Evolutionary conservation across 2,797 vertebrate genomes (phyloP), one percentile per base, ranked within the genome.

Genomic region (Malurus leucopterus): DNA sequence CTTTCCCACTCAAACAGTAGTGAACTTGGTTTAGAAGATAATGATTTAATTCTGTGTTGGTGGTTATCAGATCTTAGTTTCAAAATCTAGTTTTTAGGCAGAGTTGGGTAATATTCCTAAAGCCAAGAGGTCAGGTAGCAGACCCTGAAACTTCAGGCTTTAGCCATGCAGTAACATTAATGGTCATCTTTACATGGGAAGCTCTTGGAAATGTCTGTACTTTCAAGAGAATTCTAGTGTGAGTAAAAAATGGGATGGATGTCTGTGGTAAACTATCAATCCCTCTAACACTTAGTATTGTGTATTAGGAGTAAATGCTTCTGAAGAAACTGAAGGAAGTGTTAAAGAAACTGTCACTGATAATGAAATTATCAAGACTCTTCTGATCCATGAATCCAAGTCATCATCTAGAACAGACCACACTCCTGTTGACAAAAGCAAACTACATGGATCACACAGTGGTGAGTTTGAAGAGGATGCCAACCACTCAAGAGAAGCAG

Each of bases 291-390:
- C 13, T 38, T n/a, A 4, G 13, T 51, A 15, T 49, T 75, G 21
- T 84, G 7, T 67, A 36, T 43, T 67, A 95, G 93, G 63, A 84
- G 24, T 69, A 71, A 89, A 51, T 38, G 19, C 53, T 82, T 75
- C 67, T 51, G 75, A 90, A 70, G 62, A 75, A 84, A 67, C 38
- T 5, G 74, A 93, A 51, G 83, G 83, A 90, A 86, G 32, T 26
- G 11, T 57, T 61, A 74, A 91, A 74, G 91, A 87, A 75, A 80
- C 41, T 12, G 23, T 50, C 44, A n/a, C 32, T 1, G 57, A 93
- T 29, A 90, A 89, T 18, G 96, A 97, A 92, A 93, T 97, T n/a
- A 89, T 96, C n/a, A 92, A 85, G 81, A 96, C 91, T 51, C 96
- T 97, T 46, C 84, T 97, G 46, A 94, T 95, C 36, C 86, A 96